Evolutionary conservation across 2,797 vertebrate species (phyloP), one percentile per base, ranked within the genome.

Genomic region (Gorsachius magnificus): DNA sequence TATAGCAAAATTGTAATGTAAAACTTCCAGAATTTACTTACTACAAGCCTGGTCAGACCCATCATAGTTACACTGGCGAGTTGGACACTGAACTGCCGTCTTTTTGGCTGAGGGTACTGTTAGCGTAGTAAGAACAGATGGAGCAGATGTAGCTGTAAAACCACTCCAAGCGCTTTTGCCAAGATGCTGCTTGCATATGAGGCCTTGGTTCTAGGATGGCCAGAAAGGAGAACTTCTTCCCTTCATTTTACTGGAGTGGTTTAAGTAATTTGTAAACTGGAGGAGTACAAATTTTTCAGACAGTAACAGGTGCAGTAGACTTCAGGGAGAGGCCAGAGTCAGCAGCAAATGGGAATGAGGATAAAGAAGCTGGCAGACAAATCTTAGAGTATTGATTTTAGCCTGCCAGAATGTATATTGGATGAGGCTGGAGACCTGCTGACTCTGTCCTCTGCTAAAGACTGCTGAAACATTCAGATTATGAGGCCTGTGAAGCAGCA

Each of bases 341-440:
- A 36, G 90, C 83, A 92, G 83, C 77, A 63, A 87, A 38, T 5
- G 54, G 61, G 93, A 92, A 33, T 11, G 68, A 76, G 91, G 93
- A 57, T 54, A 83, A 75, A 92, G 93, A 76, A 92, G 80, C 91
- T 91, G 94, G 95, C 95, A 95, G 81, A 90, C 53, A 89, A 94
- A 84, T 60, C 60, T 66, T 64, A 36, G 46, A 19, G 90, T 71
- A 96, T 91, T 76, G 97, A 93, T 96, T 96, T 88, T 54, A 43
- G 63, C 58, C 87, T 95, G 92, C 87, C 89, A 94, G 90, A 70
- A 93, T 79, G 53, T 63, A 72, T 94, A 78, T 76, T 70, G 95
- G 95, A 93, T 95, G 92, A 70, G 89, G 45, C 85, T 83, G 68
- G 83, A 96, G 96, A 89, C 71, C 92, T 94, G 93, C 93, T 96